Evolutionary conservation across 2,113 vertebrate genomes (phyloP).

Genomic region (Pseudonaja textilis): DNA sequence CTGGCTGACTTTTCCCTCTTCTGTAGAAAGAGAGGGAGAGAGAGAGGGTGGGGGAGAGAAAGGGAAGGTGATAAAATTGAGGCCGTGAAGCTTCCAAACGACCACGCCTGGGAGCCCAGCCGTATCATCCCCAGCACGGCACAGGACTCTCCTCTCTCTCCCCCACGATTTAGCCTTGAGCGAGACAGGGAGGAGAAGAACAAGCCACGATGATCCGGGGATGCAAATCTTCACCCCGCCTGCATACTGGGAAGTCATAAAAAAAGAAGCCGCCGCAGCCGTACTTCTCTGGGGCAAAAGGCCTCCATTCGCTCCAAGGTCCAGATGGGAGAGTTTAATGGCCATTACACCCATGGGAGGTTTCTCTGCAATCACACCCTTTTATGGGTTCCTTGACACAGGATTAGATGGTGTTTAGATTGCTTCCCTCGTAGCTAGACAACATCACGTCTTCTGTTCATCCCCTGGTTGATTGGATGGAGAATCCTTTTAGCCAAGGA

Average conservation of each 20-base stretch:
- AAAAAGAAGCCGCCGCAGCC: background rate
- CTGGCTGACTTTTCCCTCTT: background rate
- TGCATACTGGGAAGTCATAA: background rate
- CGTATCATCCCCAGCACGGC: constrained; percentile 18
- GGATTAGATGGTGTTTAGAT: background rate
- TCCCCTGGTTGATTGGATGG: no score
- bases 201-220: background rate
- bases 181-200: background rate
- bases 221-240: background rate
- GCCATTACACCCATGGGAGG: background rate
- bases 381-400: background rate
- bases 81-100: no score
- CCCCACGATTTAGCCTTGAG: constrained; percentile 26
- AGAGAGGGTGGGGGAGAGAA: background rate
- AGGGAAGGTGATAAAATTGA: background rate
- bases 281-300: background rate
- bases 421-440: background rate
- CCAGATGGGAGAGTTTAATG: background rate
- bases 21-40: background rate
- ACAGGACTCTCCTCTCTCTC: constrained; percentile 51
- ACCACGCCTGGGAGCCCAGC: background rate
- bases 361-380: background rate
- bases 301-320: background rate
- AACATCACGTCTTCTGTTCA: background rate
- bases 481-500: no score